Evolutionary conservation across 2,888 invertebrate genomes (phyloP).

Genomic region (Lucinisca nassula): DNA sequence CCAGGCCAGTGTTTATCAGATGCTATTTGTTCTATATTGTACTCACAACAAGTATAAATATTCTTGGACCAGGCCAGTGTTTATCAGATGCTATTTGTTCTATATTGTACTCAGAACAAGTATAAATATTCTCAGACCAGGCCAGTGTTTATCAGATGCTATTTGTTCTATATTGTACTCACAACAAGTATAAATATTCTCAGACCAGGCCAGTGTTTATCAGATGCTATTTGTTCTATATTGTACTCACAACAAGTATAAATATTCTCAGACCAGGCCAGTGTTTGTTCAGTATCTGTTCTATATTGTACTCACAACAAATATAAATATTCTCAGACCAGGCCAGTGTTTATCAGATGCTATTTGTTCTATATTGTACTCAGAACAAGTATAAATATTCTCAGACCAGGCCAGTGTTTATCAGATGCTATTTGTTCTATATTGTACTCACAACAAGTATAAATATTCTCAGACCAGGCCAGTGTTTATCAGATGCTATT

Average conservation of each 20-base stretch:
- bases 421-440: conserved; percentile 91
- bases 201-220: conserved; percentile 96
- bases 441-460: conserved; percentile 93
- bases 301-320: conserved; percentile 92
- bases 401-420: conserved; percentile 96
- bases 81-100: conserved; percentile 90
- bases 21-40: conserved; percentile 89
- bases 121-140: conserved; percentile 95
- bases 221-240: conserved; percentile 90
- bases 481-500: conserved; percentile 93
- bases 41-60: conserved; percentile 95
- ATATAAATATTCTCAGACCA: conserved; percentile 95
- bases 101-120: conserved; percentile 92
- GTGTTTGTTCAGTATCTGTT: no score
- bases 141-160: conserved; percentile 94
- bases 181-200: conserved; percentile 96
- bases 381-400: conserved; percentile 96
- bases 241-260: conserved; percentile 93
- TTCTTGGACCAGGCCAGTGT: conserved; percentile 97
- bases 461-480: conserved; percentile 96
- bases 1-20: conserved; percentile 95
- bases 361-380: conserved; percentile 89
- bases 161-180: conserved; percentile 89
- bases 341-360: conserved; percentile 95
- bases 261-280: conserved; percentile 97